Conservation (phyloP, 2,113 vertebrate species). For the Mandrillus leucophaeus region DNA sequence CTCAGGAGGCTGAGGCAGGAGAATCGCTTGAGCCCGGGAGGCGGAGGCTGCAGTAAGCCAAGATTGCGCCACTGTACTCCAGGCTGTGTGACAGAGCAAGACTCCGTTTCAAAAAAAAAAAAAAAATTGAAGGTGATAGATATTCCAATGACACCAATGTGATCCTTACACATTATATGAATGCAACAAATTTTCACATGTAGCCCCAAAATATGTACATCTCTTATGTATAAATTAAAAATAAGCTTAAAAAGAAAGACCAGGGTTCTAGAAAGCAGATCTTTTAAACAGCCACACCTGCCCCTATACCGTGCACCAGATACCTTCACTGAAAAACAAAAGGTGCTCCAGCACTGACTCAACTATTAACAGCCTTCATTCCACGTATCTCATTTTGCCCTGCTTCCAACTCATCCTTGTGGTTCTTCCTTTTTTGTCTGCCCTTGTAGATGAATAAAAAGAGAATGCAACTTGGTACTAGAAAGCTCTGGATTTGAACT, state of each 20-base stretch:
- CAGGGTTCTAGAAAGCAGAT: neutral
- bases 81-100: too few species aligned
- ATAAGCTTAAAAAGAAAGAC: neutral
- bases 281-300: neutral
- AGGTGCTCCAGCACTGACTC: neutral
- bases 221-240: neutral
- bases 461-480: neutral
- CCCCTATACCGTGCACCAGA: neutral
- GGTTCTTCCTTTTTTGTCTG: neutral
- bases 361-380: neutral
- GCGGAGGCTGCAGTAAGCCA: too few species aligned
- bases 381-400: neutral
- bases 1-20: too few species aligned
- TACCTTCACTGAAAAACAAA: neutral
- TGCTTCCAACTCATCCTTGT: neutral
- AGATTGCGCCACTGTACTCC: too few species aligned
- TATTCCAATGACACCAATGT: neutral
- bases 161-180: neutral
- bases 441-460: neutral
- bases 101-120: neutral
- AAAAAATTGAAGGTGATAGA: neutral
- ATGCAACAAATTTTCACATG: neutral
- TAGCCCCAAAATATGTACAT: neutral
- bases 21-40: too few species aligned
- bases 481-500: neutral